These are phyloP conservation scores for Psammodynastes pulverulentus DNA, from an alignment of 2,113 vertebrate genomes.

Conservation along the genomic window DNA sequence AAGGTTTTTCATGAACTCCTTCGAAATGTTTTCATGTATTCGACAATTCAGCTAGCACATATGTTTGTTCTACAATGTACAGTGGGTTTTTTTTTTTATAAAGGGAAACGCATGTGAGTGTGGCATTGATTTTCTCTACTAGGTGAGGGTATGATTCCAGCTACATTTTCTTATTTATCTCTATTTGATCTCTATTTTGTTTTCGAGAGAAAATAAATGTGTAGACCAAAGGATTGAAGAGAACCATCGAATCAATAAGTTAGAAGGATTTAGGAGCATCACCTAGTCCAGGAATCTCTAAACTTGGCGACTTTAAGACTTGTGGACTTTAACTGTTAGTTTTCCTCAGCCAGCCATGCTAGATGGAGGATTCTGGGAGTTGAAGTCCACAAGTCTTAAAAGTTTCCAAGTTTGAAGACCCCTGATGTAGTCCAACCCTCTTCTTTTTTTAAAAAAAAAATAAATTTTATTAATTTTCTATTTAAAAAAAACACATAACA, in stretches of 20 bases:
- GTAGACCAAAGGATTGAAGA: not conserved
- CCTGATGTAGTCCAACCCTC: not conserved
- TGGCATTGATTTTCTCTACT: not conserved
- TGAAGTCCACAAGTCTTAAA: not conserved
- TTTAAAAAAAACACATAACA: too few relatives aligned
- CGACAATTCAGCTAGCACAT: not conserved
- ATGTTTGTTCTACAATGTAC: not conserved
- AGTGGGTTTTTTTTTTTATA: not conserved
- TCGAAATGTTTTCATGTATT: not conserved
- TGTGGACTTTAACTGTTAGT: not conserved
- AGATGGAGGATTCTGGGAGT: not conserved
- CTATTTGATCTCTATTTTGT: not conserved
- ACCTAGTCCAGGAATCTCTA: not conserved
- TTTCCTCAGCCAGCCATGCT: not conserved
- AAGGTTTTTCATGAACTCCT: not conserved
- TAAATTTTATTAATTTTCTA: too few relatives aligned
- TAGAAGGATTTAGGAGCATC: not conserved
- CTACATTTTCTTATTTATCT: not conserved
- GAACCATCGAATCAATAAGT: not conserved
- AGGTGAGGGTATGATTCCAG: fast-evolving
- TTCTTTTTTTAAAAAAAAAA: too few relatives aligned
- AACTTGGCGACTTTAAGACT: not conserved
- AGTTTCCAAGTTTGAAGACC: not conserved
- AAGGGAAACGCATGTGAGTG: not conserved
- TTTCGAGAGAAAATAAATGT: not conserved